Base-by-base conservation (phyloP, 2,797 vertebrate species). In the Columba guinea region DNA sequence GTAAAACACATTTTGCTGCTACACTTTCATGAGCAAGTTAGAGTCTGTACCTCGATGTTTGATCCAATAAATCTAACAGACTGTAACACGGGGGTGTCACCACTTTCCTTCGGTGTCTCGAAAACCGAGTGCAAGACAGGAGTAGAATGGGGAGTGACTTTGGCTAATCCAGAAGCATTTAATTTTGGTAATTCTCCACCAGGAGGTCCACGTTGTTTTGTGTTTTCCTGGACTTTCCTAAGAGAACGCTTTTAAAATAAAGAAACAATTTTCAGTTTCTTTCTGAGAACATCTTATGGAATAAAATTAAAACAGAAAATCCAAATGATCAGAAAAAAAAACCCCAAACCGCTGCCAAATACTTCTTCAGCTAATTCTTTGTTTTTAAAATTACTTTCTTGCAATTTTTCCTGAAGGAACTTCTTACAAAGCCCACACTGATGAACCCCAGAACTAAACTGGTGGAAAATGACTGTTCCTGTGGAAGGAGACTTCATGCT, bases 131-230 rank as follows among this genome's bases (percentile, higher is more conserved):
- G 97, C 92, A 98, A 64, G 7, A 95, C 90, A 51, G 98, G 97
- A 84, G 94, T 89, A 21, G 97, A 95, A 93, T 97, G 98, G 32
- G 98, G 88, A 51, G 95, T 93, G 82, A 97, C 67, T 87, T 96
- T 97, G 9, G 97, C 96, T 28, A 89, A 55, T 39, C 87, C 96
- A 1, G 98, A 90, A 30, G 98, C 84, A 77, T 97, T 98, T 82
- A 98, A 95, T 83, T 97, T 98, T 90, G 98, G 98, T 73, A 99
- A 96, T 93, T 98, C 97, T 85, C 96, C 95, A 81, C 65, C 94
- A 68, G 95, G 95, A 8, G 89, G 96, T 17, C 92, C 39, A 6
- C 95, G 98, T 53, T 96, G 89, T 80, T 97, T 88, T 52, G 96
- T 4, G 7, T 96, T 95, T 41, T 97, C 97, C 27, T 97, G 97